Base-by-base conservation (phyloP, 2,888 invertebrate species). In the Linnaemya tessellans region DNA sequence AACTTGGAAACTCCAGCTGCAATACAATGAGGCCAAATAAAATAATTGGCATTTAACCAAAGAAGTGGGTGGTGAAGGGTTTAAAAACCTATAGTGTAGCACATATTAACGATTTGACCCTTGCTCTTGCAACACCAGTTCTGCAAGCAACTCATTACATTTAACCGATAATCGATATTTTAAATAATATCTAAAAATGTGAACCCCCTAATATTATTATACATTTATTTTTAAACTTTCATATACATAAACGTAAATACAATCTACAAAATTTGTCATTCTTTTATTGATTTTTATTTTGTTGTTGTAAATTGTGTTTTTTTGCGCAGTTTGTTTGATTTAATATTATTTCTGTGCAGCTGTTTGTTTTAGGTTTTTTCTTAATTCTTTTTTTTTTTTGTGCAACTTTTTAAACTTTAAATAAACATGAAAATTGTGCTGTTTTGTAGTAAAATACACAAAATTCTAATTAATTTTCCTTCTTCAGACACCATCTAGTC, bases 391-490 rank as follows among this genome's bases (percentile, higher is more conserved):
- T 54, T 20, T 67, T 58, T 67, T 60, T 49, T 38, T 13, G 25
- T 38, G 51, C 64, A 75, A 56, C 15, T 51, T 20, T 20, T 15
- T 18, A 49, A 67, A 49, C 22, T 25, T 65, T 46, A 46, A 65
- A 65, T 8, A 65, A 43, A 43, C 18, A 30, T 25, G 30, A n/a
- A 56, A 9, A 25, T 15, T 18, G n/a, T 49, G 8, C 51, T 64
- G 49, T 38, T 22, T 38, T 74, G 41, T 51, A 62, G 62, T 64
- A 18, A 64, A 64, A 54, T 41, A 64, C 38, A 78, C 38, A 60
- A 60, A 75, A 65, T 49, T 75, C 22, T 68, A 78, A 68, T 68
- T 68, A 68, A 60, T 68, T 78, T 68, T 46, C 58, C 20, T 51
- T 58, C 20, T 67, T 51, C 51, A 25, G 60, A 70, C 68, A 54